Conservation (phyloP, 2,797 vertebrate species). For the Microctenopoma stevenorrisi region DNA sequence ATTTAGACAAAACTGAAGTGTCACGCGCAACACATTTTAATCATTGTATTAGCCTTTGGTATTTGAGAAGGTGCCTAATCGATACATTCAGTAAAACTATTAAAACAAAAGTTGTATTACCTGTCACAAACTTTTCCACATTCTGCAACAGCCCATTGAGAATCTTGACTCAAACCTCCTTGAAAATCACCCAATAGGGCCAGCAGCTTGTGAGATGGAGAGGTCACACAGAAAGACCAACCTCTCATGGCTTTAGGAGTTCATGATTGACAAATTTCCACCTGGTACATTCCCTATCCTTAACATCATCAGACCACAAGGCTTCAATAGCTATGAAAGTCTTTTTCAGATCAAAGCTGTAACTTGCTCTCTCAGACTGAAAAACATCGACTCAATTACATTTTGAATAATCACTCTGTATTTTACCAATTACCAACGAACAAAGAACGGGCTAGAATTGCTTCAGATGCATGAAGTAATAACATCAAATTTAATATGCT, state of each 20-base stretch:
- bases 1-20: conserved; percentile 12
- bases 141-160: conserved; percentile 18
- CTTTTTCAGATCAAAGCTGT: conserved; percentile 71
- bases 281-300: conserved; percentile 57
- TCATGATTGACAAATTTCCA: conserved; percentile 75
- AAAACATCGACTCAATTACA: conserved; percentile 69
- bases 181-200: conserved; percentile 40
- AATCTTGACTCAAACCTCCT: conserved; percentile 2
- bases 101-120: conserved; percentile 23
- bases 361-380: conserved; percentile 44
- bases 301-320: conserved; percentile 25
- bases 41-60: background rate
- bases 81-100: conserved; percentile 18
- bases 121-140: conserved; percentile 33
- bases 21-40: background rate
- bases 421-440: conserved; percentile 55
- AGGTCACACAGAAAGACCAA: conserved; percentile 56
- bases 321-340: conserved; percentile 56
- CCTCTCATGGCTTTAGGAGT: conserved; percentile 56
- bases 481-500: background rate
- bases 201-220: conserved; percentile 59
- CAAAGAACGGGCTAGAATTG: conserved; percentile 12
- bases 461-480: conserved; percentile 30
- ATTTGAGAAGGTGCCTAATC: conserved; percentile 23
- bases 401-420: conserved; percentile 67